Evolutionary conservation across 1,140 invertebrate species (phyloP).

Genomic region (Hermetia illucens): DNA sequence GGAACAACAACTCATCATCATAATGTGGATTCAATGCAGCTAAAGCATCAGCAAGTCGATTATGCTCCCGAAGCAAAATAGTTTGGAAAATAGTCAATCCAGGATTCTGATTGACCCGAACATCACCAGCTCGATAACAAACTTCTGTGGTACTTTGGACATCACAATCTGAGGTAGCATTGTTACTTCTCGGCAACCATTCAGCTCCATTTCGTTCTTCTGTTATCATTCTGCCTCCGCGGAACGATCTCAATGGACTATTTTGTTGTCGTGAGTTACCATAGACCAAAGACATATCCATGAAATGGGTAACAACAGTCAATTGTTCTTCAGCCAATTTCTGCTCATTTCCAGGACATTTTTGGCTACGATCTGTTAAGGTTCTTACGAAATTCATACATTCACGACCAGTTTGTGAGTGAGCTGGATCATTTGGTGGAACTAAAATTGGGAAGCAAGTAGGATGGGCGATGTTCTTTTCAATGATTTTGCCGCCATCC

Average conservation of each 20-base stretch:
- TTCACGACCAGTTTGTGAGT: constrained; percentile 45
- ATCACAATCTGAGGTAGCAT: constrained; percentile 48
- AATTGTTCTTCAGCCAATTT: constrained; percentile 62
- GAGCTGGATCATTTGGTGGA: constrained; percentile 68
- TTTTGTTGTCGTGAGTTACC: constrained; percentile 53
- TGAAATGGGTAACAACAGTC: constrained; percentile 64
- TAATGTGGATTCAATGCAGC: constrained; percentile 69
- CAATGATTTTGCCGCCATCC: constrained; percentile 42
- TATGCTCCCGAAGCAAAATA: constrained; percentile 77
- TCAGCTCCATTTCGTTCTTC: constrained; percentile 46
- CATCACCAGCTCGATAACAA: constrained; percentile 64
- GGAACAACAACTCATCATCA: constrained; percentile 73
- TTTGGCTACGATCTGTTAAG: constrained; percentile 49
- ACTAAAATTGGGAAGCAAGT: constrained; percentile 76
- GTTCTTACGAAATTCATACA: constrained; percentile 81
- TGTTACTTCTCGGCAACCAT: constrained; percentile 51
- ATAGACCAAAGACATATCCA: constrained; percentile 77
- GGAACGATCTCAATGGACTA: constrained; percentile 43
- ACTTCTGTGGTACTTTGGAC: constrained; percentile 40
- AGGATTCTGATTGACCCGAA: constrained; percentile 74
- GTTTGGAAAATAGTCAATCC: constrained; percentile 70
- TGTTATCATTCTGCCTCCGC: constrained; percentile 46
- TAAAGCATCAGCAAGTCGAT: constrained; percentile 63
- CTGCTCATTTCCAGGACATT: constrained; percentile 39
- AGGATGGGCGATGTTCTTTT: constrained; percentile 30